Conservation (phyloP, 1,140 invertebrate species). For the Polypedilum vanderplanki region DNA sequence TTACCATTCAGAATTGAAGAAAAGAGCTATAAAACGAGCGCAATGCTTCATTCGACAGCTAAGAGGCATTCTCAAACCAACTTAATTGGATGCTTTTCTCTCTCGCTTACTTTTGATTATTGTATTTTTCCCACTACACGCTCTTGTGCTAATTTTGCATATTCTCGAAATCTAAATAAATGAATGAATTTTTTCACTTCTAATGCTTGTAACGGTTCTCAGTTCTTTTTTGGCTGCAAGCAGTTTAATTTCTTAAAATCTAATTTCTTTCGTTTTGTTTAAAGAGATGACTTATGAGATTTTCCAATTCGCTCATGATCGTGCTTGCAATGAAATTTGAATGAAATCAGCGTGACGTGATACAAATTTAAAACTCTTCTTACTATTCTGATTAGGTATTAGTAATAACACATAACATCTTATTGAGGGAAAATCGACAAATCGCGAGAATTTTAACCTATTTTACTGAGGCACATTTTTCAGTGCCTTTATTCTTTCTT, state of each 20-base stretch:
- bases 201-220: background rate
- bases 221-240: background rate
- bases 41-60: background rate
- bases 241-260: too few relatives aligned
- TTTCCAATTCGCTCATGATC: background rate
- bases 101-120: background rate
- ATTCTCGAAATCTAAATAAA: background rate
- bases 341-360: background rate
- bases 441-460: background rate
- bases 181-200: background rate
- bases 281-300: background rate
- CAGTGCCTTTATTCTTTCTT: background rate
- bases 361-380: background rate
- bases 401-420: background rate
- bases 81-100: background rate
- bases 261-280: background rate
- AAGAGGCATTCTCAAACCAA: background rate
- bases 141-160: slow-evolving; percentile 6
- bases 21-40: background rate
- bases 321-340: background rate
- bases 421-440: background rate
- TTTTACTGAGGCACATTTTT: background rate
- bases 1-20: background rate
- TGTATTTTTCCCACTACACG: background rate
- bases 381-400: background rate